phyloP scores from a whole-genome alignment of 2,888 invertebrate species.

The Aphidoletes aphidimyza region DNA sequence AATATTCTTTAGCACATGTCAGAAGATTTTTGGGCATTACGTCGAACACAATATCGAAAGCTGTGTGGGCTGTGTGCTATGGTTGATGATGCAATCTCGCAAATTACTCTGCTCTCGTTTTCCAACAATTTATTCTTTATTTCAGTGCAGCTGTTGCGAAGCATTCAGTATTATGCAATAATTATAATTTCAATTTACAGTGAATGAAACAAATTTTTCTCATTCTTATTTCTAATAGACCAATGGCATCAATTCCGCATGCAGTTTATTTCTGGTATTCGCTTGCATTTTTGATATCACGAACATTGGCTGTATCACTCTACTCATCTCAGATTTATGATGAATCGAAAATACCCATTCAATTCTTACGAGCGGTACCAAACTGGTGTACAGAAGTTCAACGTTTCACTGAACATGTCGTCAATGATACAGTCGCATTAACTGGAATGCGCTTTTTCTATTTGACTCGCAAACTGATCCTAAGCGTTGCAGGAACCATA shows the following conservation, averaged over 20 bases:
- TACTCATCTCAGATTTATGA: constrained; percentile 71
- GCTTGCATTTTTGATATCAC: constrained; percentile 69
- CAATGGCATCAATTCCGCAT: constrained; percentile 64
- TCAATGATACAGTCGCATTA: constrained; percentile 64
- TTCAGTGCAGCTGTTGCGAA: constrained; percentile 70
- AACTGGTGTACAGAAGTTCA: constrained; percentile 67
- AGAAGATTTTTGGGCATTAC: constrained; percentile 68
- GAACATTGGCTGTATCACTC: constrained; percentile 70
- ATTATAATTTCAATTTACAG: not conserved
- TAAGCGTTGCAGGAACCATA: constrained; percentile 70
- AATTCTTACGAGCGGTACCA: constrained; percentile 67
- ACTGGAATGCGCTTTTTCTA: constrained; percentile 66
- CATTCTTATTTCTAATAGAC: constrained; percentile 59
- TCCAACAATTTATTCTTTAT: constrained; percentile 71
- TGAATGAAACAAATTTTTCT: not conserved
- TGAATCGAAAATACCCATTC: constrained; percentile 67
- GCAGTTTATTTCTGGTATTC: constrained; percentile 71
- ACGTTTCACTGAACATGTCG: constrained; percentile 64
- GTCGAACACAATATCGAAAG: constrained; percentile 68
- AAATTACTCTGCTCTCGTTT: constrained; percentile 69
- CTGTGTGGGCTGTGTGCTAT: constrained; percentile 67
- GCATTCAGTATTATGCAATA: constrained; percentile 64
- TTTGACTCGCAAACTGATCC: constrained; percentile 64
- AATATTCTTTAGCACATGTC: constrained; percentile 60
- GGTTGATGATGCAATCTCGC: constrained; percentile 68